Conservation (phyloP, 2,113 vertebrate genomes). For the Fukomys damarensis region DNA sequence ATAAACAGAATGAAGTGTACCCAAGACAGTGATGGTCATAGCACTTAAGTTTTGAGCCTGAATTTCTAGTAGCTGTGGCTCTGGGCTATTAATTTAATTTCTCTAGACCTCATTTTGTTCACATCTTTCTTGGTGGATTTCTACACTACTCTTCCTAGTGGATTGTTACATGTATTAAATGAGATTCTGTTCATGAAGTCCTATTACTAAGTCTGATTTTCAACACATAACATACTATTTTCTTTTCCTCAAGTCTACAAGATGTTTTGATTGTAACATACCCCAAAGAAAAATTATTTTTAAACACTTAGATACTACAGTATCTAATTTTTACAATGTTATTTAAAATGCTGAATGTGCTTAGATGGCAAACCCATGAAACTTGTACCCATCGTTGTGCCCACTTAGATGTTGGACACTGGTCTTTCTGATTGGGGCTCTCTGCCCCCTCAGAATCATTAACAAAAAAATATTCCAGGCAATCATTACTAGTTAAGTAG, state of each 20-base stretch:
- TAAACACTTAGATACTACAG: neutral
- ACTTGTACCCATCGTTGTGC: rapidly evolving
- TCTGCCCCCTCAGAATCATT: neutral
- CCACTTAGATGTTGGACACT: neutral
- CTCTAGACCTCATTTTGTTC: conserved; percentile 11
- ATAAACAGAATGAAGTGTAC: neutral
- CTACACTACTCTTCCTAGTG: neutral
- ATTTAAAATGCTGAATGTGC: neutral
- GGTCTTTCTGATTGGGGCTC: neutral
- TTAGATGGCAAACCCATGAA: neutral
- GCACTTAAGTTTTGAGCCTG: neutral
- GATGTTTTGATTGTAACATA: neutral
- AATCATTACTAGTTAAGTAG: neutral
- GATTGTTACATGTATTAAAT: neutral
- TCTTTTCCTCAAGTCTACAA: neutral
- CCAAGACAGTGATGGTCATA: neutral
- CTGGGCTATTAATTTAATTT: neutral
- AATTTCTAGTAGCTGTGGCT: neutral
- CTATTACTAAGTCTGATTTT: conserved; percentile 9
- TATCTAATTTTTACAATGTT: neutral
- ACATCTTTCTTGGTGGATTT: neutral
- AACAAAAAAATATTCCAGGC: neutral
- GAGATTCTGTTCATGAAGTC: neutral
- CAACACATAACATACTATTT: neutral
- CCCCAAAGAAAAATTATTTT: neutral